Base-by-base conservation (phyloP, 2,797 vertebrate species). In the Pseudochromis fuscus region DNA sequence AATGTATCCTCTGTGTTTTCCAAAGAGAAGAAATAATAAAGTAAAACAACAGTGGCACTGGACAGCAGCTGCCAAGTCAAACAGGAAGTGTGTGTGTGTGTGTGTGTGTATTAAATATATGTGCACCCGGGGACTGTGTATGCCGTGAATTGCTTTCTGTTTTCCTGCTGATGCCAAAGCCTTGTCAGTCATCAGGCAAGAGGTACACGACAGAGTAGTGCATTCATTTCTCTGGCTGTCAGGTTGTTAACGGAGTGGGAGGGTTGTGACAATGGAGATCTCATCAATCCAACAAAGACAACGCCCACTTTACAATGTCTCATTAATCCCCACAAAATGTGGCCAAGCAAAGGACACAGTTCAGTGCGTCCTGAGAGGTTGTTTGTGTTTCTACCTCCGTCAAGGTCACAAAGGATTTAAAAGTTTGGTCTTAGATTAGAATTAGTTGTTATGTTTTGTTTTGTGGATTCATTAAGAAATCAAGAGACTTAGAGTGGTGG, bases 191-290 rank as follows among this genome's bases (percentile, higher is more conserved):
- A 63, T 33, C 19, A 67, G 30, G 51, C 40, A 30, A 53, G 59
- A 52, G 51, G 65, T 42, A 67, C 48, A 71, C 55, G 63, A 37
- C 51, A 63, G 38, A 33, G 57, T 18, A 10, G 18, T 28, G 2
- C 0, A 0, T 51, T 81, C 25, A 55, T 84, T 79, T 79, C 60
- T 79, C 52, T 67, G 1, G 3, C 61, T 85, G 80, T 75, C 74
- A 61, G 49, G 53, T 51, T 78, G 18, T 56, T 38, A 51, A 61
- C 52, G 45, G 62, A 48, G 46, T 46, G 49, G 75, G 68, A 62
- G 38, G 23, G 18, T 27, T 70, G 38, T 23, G 49, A 78, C 72
- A 82, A 25, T 50, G 30, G 46, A 59, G 49, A 57, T 45, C 52
- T 85, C 62, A 81, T 82, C 67, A 64, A 66, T 77, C 10, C 8